phyloP scores from a whole-genome alignment of 2,113 vertebrate species.

The Atrichornis clamosus region DNA sequence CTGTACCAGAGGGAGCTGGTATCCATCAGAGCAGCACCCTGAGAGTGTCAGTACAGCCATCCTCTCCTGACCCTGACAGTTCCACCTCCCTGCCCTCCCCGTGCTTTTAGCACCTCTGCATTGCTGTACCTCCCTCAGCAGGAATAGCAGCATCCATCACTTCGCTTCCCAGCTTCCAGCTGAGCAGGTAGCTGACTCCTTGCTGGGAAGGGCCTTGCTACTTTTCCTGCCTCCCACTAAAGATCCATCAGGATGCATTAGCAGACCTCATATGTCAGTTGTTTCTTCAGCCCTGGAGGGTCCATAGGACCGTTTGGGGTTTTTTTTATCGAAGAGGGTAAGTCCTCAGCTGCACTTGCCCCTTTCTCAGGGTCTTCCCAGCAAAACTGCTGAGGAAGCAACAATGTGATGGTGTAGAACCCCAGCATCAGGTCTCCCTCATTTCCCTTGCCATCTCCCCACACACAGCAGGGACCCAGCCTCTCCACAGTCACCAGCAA shows the following conservation, averaged over 20 bases:
- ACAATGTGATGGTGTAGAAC: accelerated
- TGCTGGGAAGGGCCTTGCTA: background rate
- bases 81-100: background rate
- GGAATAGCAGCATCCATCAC: background rate
- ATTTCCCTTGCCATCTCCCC: accelerated
- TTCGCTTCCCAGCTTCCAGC: background rate
- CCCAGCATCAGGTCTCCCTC: background rate
- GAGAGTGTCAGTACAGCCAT: background rate
- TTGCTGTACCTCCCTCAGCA: background rate
- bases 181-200: background rate
- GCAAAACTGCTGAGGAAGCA: background rate
- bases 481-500: background rate
- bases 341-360: background rate
- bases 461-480: accelerated
- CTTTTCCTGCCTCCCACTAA: background rate
- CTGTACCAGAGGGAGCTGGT: background rate
- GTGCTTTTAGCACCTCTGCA: background rate
- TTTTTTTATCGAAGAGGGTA: background rate
- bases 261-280: background rate
- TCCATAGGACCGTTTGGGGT: background rate
- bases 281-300: background rate
- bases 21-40: background rate
- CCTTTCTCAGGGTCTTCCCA: background rate
- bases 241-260: background rate
- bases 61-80: background rate